phyloP scores from a whole-genome alignment of 2,113 vertebrate genomes.

The Callorhinus ursinus region DNA sequence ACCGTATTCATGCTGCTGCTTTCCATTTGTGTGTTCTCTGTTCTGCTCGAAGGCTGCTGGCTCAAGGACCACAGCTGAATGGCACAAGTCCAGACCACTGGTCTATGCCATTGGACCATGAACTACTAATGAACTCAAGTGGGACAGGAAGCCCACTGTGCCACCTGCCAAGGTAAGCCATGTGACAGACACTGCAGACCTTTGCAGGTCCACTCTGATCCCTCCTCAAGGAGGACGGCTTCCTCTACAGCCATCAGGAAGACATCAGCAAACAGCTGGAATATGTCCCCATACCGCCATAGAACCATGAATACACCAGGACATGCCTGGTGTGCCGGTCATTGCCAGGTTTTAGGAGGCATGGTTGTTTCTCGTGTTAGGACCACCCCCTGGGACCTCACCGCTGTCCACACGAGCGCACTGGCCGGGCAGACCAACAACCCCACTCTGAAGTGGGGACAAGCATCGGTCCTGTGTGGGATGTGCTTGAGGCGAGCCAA shows the following conservation, averaged over 20 bases:
- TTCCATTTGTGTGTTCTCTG: neutral
- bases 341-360: rapidly evolving
- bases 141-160: neutral
- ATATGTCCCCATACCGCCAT: rapidly evolving
- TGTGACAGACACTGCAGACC: neutral
- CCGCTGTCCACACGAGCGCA: neutral
- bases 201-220: neutral
- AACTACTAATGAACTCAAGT: neutral
- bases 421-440: neutral
- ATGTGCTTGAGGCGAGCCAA: neutral
- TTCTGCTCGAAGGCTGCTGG: neutral
- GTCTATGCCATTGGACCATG: neutral
- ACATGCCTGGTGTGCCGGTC: rapidly evolving
- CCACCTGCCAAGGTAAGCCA: no score
- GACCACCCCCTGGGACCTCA: neutral
- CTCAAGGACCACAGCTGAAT: neutral
- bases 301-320: neutral
- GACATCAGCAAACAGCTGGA: neutral
- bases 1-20: neutral
- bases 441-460: neutral
- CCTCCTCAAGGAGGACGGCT: neutral
- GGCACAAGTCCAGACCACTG: neutral
- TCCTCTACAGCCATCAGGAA: neutral
- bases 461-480: neutral
- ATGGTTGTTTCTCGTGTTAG: neutral